These are phyloP conservation scores for Proteles cristata DNA, from an alignment of 2,113 vertebrate species.

Conservation along the genomic window DNA sequence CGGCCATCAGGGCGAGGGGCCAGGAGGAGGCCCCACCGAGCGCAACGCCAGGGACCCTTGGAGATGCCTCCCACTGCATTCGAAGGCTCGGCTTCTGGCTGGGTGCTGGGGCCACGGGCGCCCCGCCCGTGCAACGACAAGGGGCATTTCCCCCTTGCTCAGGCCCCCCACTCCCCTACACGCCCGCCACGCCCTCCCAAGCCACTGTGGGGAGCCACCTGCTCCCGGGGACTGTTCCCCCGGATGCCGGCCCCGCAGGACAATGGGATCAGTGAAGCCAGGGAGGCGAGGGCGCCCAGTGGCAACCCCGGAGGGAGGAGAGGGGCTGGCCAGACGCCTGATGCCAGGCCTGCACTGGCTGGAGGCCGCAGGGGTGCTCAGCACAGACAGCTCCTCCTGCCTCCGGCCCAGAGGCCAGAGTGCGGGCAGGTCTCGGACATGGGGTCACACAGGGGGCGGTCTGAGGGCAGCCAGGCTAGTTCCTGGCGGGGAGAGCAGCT, in stretches of 20 bases:
- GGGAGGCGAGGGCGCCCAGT: too few relatives aligned
- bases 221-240: not conserved
- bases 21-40: fast-evolving
- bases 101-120: not conserved
- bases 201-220: fast-evolving
- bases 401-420: not conserved
- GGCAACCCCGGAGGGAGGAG: not conserved
- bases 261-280: fast-evolving
- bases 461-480: too few relatives aligned
- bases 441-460: too few relatives aligned
- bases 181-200: not conserved
- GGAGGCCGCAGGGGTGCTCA: not conserved
- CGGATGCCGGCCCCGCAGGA: too few relatives aligned
- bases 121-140: fast-evolving
- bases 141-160: not conserved
- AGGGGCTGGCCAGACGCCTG: fast-evolving
- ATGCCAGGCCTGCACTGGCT: not conserved
- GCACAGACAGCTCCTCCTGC: not conserved
- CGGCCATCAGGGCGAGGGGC: not conserved
- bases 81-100: too few relatives aligned
- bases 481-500: not conserved
- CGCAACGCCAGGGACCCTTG: not conserved
- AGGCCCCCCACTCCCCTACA: fast-evolving
- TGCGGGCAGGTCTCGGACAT: not conserved
- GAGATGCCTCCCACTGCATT: fast-evolving